Evolutionary conservation across 2,888 invertebrate species (phyloP).

Genomic region (Diogma glabrata): DNA sequence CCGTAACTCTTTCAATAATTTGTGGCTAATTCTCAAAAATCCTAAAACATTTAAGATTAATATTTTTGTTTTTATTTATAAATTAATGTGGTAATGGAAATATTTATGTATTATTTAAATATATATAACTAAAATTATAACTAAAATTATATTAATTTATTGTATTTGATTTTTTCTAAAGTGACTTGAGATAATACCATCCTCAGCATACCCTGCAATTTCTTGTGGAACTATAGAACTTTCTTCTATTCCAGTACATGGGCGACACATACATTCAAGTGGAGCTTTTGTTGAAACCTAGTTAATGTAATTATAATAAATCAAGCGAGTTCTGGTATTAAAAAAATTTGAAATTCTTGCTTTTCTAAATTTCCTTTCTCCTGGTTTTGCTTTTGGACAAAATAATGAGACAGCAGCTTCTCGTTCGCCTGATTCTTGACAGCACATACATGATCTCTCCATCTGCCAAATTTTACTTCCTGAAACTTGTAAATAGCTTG

Average conservation of each 20-base stretch:
- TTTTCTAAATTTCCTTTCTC: slow-evolving; percentile 75
- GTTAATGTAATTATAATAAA: no score
- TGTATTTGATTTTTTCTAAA: slow-evolving; percentile 57
- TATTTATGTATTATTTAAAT: no score
- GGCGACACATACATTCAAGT: slow-evolving; percentile 87
- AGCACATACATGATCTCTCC: slow-evolving; percentile 91
- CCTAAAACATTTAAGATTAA: no score
- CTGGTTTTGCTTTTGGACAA: slow-evolving; percentile 80
- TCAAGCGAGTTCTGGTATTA: background rate
- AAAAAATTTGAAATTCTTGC: slow-evolving; percentile 37
- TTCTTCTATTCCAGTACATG: slow-evolving; percentile 81
- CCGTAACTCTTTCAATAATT: no score
- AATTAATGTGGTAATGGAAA: no score
- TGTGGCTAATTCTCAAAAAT: no score
- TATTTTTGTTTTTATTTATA: no score
- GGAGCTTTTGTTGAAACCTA: slow-evolving; percentile 88
- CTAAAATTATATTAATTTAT: no score
- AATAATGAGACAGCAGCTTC: slow-evolving; percentile 80
- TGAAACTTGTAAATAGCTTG: slow-evolving; percentile 87
- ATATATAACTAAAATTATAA: no score
- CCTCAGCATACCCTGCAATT: slow-evolving; percentile 74
- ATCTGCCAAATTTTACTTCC: slow-evolving; percentile 95
- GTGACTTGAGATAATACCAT: slow-evolving; percentile 68
- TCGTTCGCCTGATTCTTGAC: slow-evolving; percentile 85
- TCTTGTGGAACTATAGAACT: slow-evolving; percentile 81